Conservation (phyloP, 2,888 invertebrate genomes). For the Drosophila maculinotata region DNA sequence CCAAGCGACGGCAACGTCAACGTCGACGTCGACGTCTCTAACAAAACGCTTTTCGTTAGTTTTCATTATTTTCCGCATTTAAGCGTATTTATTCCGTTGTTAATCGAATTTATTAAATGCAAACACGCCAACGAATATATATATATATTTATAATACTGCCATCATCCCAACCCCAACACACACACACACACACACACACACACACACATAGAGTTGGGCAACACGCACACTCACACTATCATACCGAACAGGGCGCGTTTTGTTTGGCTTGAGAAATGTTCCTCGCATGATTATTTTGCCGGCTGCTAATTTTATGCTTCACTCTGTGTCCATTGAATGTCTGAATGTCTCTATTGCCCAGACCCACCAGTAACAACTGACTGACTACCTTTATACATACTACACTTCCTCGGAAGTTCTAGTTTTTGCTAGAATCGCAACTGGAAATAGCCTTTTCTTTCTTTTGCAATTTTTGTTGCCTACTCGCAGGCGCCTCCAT, state of each 20-base stretch:
- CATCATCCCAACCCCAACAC: conserved; percentile 20
- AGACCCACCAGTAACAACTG: not conserved
- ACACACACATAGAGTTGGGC: conserved; percentile 21
- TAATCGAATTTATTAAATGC: conserved; percentile 83
- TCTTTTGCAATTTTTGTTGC: conserved; percentile 1
- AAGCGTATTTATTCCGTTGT: conserved; percentile 83
- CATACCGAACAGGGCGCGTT: conserved; percentile 67
- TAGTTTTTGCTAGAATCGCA: conserved; percentile 10
- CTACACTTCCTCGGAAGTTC: conserved; percentile 1
- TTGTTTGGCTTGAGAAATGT: conserved; percentile 74
- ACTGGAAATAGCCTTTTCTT: not conserved
- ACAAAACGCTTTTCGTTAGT: conserved; percentile 81
- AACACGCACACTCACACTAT: conserved; percentile 58
- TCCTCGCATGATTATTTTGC: conserved; percentile 72
- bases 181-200: conserved; percentile 25
- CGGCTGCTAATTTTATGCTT: conserved; percentile 74
- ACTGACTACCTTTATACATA: not conserved
- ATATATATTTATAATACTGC: conserved; percentile 1
- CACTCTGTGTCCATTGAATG: conserved; percentile 55
- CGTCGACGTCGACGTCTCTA: conserved; percentile 46
- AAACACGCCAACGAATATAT: conserved; percentile 77
- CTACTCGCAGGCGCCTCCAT: conserved; percentile 1
- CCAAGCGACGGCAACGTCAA: conserved; percentile 43
- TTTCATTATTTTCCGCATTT: conserved; percentile 82
- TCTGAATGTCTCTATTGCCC: conserved; percentile 70